Evolutionary conservation across 2,888 invertebrate species (phyloP).

Genomic region (Fissipunctia ypsillon): DNA sequence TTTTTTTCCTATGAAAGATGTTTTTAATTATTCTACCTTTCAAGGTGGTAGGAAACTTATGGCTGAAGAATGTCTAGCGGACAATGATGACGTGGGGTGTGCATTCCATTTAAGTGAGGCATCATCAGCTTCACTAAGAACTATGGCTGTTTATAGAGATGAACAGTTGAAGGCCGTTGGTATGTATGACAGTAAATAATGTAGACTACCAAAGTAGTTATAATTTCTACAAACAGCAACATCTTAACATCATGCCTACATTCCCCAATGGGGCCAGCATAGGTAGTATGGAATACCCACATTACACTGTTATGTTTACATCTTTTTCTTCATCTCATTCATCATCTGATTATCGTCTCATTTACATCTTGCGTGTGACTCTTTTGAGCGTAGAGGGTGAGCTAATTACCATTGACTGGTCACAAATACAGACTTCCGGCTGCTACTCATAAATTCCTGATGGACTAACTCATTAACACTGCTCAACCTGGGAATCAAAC

Average conservation of each 20-base stretch:
- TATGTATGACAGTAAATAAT: conserved; percentile 56
- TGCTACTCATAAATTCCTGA: not conserved
- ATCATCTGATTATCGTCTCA: too few species aligned
- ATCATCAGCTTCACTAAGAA: conserved; percentile 83
- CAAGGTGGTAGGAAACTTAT: conserved; percentile 84
- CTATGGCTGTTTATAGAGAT: conserved; percentile 85
- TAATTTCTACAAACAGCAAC: not conserved
- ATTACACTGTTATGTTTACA: not conserved
- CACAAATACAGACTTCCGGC: not conserved
- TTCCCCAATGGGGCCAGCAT: too few species aligned
- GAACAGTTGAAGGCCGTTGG: conserved; percentile 81
- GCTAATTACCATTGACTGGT: not conserved
- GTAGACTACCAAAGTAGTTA: not conserved
- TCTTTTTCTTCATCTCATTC: too few species aligned
- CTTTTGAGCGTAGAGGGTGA: too few species aligned
- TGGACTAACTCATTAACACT: not conserved
- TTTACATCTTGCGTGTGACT: too few species aligned
- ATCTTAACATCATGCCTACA: not conserved
- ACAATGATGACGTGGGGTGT: conserved; percentile 77
- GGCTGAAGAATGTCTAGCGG: conserved; percentile 82
- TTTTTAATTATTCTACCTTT: conserved; percentile 46
- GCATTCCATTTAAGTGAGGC: conserved; percentile 87
- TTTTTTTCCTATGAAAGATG: conserved; percentile 20
- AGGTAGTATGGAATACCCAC: not conserved
- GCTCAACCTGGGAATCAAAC: not conserved